A percentile compares a stretch with the other conserved stretches of the same genome.
phyloP scores from a whole-genome alignment of 2,113 vertebrate species.

The Thomomys bottae region DNA sequence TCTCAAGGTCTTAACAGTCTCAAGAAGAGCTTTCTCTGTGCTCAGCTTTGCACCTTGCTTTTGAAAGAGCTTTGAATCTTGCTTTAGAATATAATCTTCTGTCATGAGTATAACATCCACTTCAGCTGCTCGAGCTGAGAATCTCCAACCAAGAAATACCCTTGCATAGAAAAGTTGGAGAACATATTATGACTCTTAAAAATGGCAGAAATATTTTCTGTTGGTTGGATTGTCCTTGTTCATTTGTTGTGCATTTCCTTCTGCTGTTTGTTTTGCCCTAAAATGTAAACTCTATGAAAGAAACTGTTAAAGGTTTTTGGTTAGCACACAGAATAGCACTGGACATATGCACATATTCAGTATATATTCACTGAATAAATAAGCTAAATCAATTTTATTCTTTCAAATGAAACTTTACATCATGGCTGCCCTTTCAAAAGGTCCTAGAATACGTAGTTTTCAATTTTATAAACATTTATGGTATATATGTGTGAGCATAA shows the following conservation, averaged over 20 bases:
- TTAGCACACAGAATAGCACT: background rate
- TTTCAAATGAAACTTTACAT: constrained; percentile 16
- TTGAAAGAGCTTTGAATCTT: constrained; percentile 21
- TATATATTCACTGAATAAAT: background rate
- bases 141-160: constrained; percentile 2
- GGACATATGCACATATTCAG: background rate
- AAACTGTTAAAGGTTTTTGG: background rate
- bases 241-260: background rate
- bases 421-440: background rate
- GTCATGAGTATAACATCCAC: background rate
- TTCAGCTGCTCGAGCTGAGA: background rate
- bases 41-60: background rate
- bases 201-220: background rate
- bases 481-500: background rate
- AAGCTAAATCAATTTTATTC: background rate
- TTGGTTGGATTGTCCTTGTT: background rate
- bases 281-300: background rate
- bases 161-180: background rate
- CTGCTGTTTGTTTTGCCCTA: background rate
- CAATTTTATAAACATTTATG: background rate
- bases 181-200: background rate
- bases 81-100: background rate
- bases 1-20: background rate
- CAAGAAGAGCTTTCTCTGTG: constrained; percentile 14
- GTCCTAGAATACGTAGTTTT: background rate